Percentiles rank a stretch among this genome's conserved stretches.
phyloP scores from a whole-genome alignment of 2,888 invertebrate species.

The Lithophane leautieri region DNA sequence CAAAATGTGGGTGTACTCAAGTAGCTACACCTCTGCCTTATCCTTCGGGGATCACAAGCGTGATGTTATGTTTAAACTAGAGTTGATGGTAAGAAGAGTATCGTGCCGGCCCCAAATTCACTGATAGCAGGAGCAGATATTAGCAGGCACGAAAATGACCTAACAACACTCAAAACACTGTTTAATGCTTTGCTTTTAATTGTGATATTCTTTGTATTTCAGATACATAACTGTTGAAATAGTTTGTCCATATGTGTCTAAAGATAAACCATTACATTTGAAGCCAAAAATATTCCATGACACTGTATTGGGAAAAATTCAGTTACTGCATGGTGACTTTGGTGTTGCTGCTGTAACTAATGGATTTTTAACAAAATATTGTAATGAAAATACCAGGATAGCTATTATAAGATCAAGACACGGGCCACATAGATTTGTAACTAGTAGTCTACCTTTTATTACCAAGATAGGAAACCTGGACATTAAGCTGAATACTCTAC shows the following conservation, averaged over 20 bases:
- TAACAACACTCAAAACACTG: neutral
- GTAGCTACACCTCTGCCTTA: neutral
- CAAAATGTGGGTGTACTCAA: neutral
- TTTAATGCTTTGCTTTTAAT: too few relatives aligned
- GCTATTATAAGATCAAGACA: constrained; percentile 93
- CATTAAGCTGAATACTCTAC: constrained; percentile 92
- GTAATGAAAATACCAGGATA: constrained; percentile 94
- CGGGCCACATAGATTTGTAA: constrained; percentile 93
- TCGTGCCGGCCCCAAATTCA: too few relatives aligned
- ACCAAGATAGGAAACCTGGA: constrained; percentile 91
- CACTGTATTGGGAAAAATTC: constrained; percentile 91
- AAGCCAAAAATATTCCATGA: constrained; percentile 89
- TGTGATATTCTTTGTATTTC: constrained; percentile 64
- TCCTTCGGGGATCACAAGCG: neutral
- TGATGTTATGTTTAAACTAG: neutral
- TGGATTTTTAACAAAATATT: constrained; percentile 95
- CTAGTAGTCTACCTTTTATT: constrained; percentile 92
- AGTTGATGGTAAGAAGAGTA: neutral
- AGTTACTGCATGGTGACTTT: constrained; percentile 94
- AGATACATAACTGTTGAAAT: constrained; percentile 94
- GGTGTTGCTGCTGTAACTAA: constrained; percentile 93
- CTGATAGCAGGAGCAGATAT: neutral
- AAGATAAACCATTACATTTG: constrained; percentile 86
- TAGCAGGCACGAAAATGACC: constrained; percentile 13
- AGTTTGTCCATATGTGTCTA: constrained; percentile 84